Base-by-base conservation (phyloP, 2,888 invertebrate species). In the Tetheella fluctuosa region DNA sequence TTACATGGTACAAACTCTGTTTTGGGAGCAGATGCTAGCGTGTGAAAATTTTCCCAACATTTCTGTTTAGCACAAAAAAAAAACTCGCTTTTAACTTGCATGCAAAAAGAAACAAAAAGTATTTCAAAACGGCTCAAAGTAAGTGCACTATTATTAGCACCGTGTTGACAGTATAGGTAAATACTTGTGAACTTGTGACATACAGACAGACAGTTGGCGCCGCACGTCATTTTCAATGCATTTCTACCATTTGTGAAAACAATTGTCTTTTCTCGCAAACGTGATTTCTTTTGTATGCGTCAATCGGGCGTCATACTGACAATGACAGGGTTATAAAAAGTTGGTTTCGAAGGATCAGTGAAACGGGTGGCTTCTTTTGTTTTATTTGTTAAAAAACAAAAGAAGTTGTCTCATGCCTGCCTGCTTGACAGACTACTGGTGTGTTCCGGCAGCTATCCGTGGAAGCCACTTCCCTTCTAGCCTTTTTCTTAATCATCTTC, bases 171-270 rank as follows among this genome's bases (percentile, higher is more conserved):
- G 48, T 48, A 48, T 48, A 48, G 48, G 48, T 48, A 48, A 48
- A 48, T 20, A 48, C 42, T 17, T 20, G 48, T 48, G 48, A 48
- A 48, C 48, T 48, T 48, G 48, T 48, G 48, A 48, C 42, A 42
- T 42, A 17, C 20, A n/a, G 48, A 48, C 48, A 48, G 48, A 48
- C 48, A 3, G 1, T 48, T 48, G 48, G 48, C 48, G 48, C 10
- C 48, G 17, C 42, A 37, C 15, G 39, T 39, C 39, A 39, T 39
- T n/a, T 39, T 7, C 39, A 39, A 34, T 34, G 13, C 39, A 48
- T 48, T 48, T 48, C 48, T 48, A 20, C 17, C 48, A 48, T 48
- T 48, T 48, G 48, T 52, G 23, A 52, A 52, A 58, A 58, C 30
- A 58, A 30, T 52, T 58, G 52, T 52, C 58, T 48, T 20, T 20